Conservation (phyloP, 2,888 invertebrate genomes). For the Philonicus albiceps region DNA sequence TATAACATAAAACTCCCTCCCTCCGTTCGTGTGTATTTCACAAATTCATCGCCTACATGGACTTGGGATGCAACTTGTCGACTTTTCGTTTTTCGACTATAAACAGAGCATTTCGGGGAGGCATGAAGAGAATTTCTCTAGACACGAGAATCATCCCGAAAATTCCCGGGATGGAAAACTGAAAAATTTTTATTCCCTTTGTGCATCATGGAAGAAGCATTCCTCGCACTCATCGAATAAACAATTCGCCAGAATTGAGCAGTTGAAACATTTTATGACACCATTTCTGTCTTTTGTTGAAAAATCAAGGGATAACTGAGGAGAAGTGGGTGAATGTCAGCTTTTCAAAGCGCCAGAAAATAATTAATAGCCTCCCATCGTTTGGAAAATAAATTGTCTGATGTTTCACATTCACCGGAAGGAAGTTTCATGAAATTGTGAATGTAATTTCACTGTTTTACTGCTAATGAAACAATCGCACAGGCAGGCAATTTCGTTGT, state of each 20-base stretch:
- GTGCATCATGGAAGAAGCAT: neutral
- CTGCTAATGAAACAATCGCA: neutral
- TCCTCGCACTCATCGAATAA: neutral
- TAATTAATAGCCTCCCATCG: constrained; percentile 19
- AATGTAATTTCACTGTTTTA: neutral
- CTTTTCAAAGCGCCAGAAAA: constrained; percentile 19
- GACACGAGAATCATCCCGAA: neutral
- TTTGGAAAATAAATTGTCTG: neutral
- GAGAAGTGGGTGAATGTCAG: neutral
- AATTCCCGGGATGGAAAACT: neutral
- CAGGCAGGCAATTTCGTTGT: neutral
- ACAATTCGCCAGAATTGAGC: constrained; percentile 21
- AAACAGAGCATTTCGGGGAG: neutral
- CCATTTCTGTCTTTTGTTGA: constrained; percentile 37
- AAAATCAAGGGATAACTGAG: neutral
- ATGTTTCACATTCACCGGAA: neutral
- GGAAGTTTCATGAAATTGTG: neutral
- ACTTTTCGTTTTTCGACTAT: neutral
- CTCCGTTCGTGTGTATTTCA: too few relatives aligned
- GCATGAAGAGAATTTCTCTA: neutral
- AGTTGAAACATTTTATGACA: constrained; percentile 31
- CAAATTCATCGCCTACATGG: neutral
- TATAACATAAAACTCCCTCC: too few relatives aligned
- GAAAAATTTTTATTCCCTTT: constrained; percentile 30
- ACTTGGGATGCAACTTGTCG: neutral